Base-by-base conservation (phyloP, 23 tunicate genomes). In the Styela plicata region DNA sequence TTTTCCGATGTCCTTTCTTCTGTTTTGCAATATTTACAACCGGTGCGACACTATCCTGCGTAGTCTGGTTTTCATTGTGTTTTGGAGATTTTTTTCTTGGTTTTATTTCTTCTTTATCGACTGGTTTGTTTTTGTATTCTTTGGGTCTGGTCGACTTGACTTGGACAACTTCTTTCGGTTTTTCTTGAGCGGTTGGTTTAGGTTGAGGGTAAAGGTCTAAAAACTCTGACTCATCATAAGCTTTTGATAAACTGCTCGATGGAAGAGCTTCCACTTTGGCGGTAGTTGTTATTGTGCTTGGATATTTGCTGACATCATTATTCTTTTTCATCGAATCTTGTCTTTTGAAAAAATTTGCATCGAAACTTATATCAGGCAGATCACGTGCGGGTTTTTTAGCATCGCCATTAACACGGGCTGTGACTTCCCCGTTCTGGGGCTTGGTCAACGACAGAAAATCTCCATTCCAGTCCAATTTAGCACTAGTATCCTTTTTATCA, bases 221-320 rank as follows among this genome's bases (percentile, higher is more conserved):
- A 34, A 71, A 71, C 17, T 71, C 77, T 16, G 77, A 71, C 17
- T 71, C 77, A 30, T 71, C 17, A 32, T 71, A 71, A 27, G 77
- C 34, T 30, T 71, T 71, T 32, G 77, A 71, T 17, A 71, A 36
- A 21, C 34, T 17, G 29, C 37, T 71, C 34, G 77, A 71, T 71
- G 77, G 77, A 5, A 71, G 77, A 3, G 23, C 7, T 71, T 71
- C 77, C 3, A 34, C 16, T 27, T 26, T 30, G 7, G 57, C 57
- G 7, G 57, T 5, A 7, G 13, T 44, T 13, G 57, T 44, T 44
- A 5, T 13, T 44, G 57, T 44, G n/a, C n/a, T n/a, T n/a, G n/a
- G n/a, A n/a, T n/a, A n/a, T 44, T 44, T 44, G 13, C 57, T 44
- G 7, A 44, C 57, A 44, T 44, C 57, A 44, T 13, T 13, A 44